phyloP scores from a whole-genome alignment of 1,140 invertebrate genomes.

The Rhyacophila brunnea region DNA sequence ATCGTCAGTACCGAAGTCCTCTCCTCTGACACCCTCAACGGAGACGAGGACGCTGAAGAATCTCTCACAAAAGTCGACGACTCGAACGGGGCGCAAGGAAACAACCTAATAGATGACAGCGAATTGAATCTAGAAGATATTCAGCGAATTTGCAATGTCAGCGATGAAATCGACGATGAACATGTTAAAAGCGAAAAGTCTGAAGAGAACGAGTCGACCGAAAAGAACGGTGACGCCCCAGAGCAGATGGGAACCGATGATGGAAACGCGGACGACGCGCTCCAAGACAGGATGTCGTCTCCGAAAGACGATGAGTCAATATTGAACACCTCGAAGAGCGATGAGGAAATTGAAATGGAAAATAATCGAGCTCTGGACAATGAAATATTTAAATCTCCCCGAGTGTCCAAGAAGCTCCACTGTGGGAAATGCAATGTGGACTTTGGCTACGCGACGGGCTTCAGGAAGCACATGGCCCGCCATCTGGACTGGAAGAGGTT shows the following conservation, averaged over 20 bases:
- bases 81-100: constrained; percentile 10
- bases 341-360: constrained; percentile 3
- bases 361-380: constrained; percentile 8
- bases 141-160: constrained; percentile 21
- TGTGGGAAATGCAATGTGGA: constrained; percentile 49
- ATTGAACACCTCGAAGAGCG: neutral
- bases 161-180: neutral
- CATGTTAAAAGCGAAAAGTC: neutral
- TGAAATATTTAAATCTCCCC: neutral
- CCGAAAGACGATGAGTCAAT: neutral
- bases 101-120: constrained; percentile 20
- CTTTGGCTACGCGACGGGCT: constrained; percentile 45
- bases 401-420: constrained; percentile 33
- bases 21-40: too few relatives aligned
- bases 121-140: constrained; percentile 31
- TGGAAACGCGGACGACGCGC: too few relatives aligned
- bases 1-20: too few relatives aligned
- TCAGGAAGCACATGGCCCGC: constrained; percentile 55
- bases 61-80: neutral
- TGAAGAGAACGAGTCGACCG: neutral
- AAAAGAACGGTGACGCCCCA: constrained; percentile 2
- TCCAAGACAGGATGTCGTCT: too few relatives aligned
- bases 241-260: too few relatives aligned
- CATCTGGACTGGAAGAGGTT: constrained; percentile 58
- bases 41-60: neutral